Evolutionary conservation across 2,113 vertebrate genomes (phyloP).

Genomic region (Azemiops feae): DNA sequence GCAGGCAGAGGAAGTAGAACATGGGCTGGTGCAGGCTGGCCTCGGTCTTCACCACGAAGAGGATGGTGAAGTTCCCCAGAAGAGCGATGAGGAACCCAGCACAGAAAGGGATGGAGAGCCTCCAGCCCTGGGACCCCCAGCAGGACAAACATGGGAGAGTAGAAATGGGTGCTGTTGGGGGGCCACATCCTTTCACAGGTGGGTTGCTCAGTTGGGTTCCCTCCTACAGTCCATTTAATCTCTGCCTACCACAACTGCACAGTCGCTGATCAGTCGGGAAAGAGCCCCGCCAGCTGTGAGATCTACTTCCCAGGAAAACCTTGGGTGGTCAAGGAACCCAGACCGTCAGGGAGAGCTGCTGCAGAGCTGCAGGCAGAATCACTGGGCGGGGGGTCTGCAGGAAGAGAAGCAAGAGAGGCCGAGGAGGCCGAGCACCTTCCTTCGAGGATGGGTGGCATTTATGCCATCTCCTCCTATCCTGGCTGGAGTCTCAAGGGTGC

Average conservation of each 20-base stretch:
- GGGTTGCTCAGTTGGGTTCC: neutral
- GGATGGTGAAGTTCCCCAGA: neutral
- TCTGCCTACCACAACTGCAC: neutral
- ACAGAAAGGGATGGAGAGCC: neutral
- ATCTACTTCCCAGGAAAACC: neutral
- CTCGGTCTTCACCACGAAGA: neutral
- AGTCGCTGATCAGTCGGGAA: neutral
- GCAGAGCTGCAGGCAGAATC: neutral
- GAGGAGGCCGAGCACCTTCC: neutral
- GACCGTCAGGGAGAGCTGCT: neutral
- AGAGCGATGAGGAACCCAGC: neutral
- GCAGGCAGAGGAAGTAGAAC: neutral
- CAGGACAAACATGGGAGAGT: neutral
- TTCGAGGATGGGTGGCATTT: neutral
- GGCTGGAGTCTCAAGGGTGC: neutral
- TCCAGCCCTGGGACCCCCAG: slow-evolving; percentile 1
- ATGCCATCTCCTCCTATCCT: neutral
- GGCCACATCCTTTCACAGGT: neutral
- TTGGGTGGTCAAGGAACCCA: neutral
- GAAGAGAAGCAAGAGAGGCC: neutral
- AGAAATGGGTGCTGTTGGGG: neutral
- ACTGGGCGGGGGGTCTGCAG: neutral
- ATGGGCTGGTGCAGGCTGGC: slow-evolving; percentile 9
- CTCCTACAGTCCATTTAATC: neutral
- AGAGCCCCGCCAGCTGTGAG: neutral